Base-by-base conservation (phyloP, 2,113 vertebrate species). In the Conger conger region DNA sequence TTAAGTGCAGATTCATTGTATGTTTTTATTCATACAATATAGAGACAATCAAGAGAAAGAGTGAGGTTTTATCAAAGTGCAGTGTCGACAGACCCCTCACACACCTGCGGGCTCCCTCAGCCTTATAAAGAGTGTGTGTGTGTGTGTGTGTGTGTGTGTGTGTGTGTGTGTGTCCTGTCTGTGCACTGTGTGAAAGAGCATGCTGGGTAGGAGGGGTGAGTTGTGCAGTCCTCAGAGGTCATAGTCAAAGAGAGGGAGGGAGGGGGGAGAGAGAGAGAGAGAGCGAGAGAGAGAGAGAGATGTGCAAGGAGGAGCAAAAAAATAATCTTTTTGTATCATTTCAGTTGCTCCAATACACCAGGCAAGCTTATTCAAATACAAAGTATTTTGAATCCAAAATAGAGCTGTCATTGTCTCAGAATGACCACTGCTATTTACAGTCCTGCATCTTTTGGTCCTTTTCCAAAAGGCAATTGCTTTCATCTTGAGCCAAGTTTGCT, bases 1-100 rank as follows among this genome's bases (percentile, higher is more conserved):
- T 90, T 94, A 94, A 96, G 95, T 96, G 95, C 95, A 82, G 76
- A 83, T 45, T 76, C n/a, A n/a, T n/a, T n/a, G n/a, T 76, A 33
- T 82, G 40, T 54, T 79, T 63, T 82, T 35, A 82, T 86, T 82
- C 82, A 86, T 57, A 86, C 76, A 37, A 73, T 33, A 82, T 38
- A 86, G 83, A 79, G 50, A 79, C 36, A 82, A 82, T 33, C 68
- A 73, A 50, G n/a, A 73, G n/a, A 73, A 73, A 73, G 68, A 82
- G 81, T 82, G 81, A 86, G 53, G 80, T 86, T 82, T 82, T n/a
- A 54, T 79, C 80, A 82, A 86, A 82, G 85, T 86, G 85, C 85
- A 63, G 85, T 86, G 82, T 50, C 81, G 79, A 79, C 54, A 27
- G 53, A 60, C 76, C 85, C 60, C 76, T 42, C 78, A 37, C 76